A percentile compares a stretch with the other conserved stretches of the same genome.
Conservation (phyloP, 2,888 invertebrate species). For the Cerastis leucographa region DNA sequence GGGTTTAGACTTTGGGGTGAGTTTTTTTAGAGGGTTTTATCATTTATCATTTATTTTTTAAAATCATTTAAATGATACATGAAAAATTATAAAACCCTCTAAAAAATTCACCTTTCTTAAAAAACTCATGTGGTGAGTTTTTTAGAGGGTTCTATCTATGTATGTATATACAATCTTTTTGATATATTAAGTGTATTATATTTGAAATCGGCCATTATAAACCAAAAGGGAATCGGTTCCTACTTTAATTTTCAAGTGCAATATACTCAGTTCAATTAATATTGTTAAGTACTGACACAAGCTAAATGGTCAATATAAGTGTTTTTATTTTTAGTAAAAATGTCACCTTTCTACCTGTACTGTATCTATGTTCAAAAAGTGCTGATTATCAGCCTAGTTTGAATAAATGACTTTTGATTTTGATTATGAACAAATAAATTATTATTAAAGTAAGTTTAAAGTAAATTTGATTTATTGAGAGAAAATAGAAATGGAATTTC, state of each 20-base stretch:
- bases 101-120: too few species aligned
- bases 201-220: neutral
- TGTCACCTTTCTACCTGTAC: constrained; percentile 44
- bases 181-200: neutral
- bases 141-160: neutral
- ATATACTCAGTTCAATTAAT: neutral
- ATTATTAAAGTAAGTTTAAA: neutral
- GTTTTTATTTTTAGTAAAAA: neutral
- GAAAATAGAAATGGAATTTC: neutral
- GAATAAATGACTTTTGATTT: too few species aligned
- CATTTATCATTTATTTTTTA: too few species aligned
- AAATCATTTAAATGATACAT: too few species aligned
- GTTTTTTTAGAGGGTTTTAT: neutral
- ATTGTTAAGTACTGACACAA: neutral
- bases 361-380: too few species aligned
- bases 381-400: too few species aligned
- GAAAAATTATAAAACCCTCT: too few species aligned
- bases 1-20: neutral
- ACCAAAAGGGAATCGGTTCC: neutral
- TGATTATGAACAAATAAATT: neutral
- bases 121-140: neutral
- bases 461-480: neutral
- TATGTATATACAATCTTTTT: neutral
- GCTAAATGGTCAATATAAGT: neutral
- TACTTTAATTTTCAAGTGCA: neutral